A percentile compares a stretch with the other conserved stretches of the same genome.
phyloP scores from a whole-genome alignment of 2,797 vertebrate genomes.

The Gastrophryne carolinensis region DNA sequence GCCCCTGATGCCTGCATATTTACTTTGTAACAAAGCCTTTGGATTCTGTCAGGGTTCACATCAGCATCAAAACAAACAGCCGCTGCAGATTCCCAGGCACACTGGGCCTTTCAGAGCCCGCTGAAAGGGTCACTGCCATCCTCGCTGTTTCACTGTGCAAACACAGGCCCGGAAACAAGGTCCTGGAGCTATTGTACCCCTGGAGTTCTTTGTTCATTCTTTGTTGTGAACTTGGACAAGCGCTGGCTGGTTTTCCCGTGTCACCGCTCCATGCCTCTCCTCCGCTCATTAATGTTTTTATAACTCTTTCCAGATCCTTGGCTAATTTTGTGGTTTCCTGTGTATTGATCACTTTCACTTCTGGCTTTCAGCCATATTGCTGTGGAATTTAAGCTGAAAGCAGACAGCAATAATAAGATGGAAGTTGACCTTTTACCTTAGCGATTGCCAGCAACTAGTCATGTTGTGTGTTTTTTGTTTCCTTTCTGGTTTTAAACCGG shows the following conservation, averaged over 20 bases:
- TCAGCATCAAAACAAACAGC: constrained; percentile 3
- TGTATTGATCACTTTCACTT: constrained; percentile 45
- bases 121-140: constrained; percentile 44
- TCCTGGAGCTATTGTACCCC: constrained; percentile 6
- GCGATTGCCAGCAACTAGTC: no score
- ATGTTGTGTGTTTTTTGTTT: no score
- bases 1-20: background rate
- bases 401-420: background rate
- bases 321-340: constrained; percentile 51
- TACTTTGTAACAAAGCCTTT: constrained; percentile 39
- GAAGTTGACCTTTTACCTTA: background rate
- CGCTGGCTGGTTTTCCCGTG: background rate
- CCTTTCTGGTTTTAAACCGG: no score
- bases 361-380: constrained; percentile 14
- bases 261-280: constrained; percentile 8
- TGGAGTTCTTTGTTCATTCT: constrained; percentile 34
- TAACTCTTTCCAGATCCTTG: constrained; percentile 52
- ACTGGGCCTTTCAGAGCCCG: constrained; percentile 12
- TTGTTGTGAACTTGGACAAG: background rate
- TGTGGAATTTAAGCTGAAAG: constrained; percentile 3
- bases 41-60: constrained; percentile 24
- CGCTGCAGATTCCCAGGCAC: background rate
- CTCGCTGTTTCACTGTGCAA: constrained; percentile 37
- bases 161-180: constrained; percentile 28
- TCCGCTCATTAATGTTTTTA: constrained; percentile 30